Evolutionary conservation across 2,113 vertebrate species (phyloP).

Genomic region (Chaetorhynchus papuensis): DNA sequence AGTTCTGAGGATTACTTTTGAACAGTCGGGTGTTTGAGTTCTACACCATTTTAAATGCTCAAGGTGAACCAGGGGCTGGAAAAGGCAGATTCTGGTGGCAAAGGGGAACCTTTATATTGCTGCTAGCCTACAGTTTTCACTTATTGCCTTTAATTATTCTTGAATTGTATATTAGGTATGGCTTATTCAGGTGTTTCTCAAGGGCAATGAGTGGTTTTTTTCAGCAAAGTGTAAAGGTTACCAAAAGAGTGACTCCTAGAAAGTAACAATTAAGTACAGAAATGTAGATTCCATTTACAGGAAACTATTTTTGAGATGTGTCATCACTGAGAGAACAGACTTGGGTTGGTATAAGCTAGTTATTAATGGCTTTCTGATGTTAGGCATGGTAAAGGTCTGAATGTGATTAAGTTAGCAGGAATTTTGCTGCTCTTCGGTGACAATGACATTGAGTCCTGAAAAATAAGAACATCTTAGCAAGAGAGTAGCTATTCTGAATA

Average conservation of each 20-base stretch:
- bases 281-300: conserved; percentile 12
- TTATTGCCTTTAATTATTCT: conserved; percentile 5
- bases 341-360: conserved; percentile 8
- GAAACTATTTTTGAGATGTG: conserved; percentile 30
- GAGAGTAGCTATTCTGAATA: background rate
- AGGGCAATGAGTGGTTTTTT: background rate
- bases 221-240: background rate
- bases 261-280: conserved; percentile 1
- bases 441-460: background rate
- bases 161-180: background rate
- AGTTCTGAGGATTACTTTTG: background rate
- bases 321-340: background rate
- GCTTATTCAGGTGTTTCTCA: conserved; percentile 18
- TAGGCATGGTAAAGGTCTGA: background rate
- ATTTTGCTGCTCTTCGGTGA: background rate
- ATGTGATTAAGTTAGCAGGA: conserved; percentile 22
- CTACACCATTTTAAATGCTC: background rate
- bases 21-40: background rate
- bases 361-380: conserved; percentile 39
- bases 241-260: background rate
- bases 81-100: background rate
- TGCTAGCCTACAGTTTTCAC: background rate
- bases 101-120: background rate
- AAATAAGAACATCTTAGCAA: background rate
- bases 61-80: background rate